Evolutionary conservation across 1,140 invertebrate genomes (phyloP).

Genomic region (Zaprionus nigranus): DNA sequence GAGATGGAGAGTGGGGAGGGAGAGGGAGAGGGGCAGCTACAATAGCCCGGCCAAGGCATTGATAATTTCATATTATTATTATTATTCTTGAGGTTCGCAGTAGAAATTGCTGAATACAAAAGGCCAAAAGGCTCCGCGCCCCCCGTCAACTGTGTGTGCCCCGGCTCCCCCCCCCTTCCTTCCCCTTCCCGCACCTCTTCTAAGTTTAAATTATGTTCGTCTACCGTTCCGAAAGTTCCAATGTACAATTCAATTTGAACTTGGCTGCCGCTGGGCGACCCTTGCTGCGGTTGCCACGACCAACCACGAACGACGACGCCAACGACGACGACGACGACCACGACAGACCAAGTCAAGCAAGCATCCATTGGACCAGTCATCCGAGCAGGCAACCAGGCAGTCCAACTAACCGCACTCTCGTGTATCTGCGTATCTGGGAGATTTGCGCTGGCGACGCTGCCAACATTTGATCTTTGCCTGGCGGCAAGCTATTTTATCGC

Average conservation of each 20-base stretch:
- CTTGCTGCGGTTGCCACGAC: constrained; percentile 62
- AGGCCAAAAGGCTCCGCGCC: constrained; percentile 40
- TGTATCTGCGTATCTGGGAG: constrained; percentile 72
- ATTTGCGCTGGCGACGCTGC: constrained; percentile 55
- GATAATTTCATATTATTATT: constrained; percentile 80
- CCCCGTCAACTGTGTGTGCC: neutral
- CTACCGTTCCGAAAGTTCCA: constrained; percentile 61
- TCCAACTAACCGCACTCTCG: constrained; percentile 53
- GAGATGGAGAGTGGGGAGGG: neutral
- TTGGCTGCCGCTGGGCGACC: constrained; percentile 70
- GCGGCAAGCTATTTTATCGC: constrained; percentile 67
- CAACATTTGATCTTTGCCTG: constrained; percentile 76
- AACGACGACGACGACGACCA: neutral
- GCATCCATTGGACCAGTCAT: constrained; percentile 45
- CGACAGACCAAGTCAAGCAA: constrained; percentile 3
- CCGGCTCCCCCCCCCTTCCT: neutral
- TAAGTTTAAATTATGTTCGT: constrained; percentile 74
- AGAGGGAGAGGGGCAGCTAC: constrained; percentile 7
- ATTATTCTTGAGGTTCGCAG: constrained; percentile 63
- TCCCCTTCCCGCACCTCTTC: neutral
- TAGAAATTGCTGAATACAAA: constrained; percentile 64
- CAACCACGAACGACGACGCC: constrained; percentile 10
- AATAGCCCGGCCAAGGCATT: constrained; percentile 54
- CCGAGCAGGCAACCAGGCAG: constrained; percentile 31
- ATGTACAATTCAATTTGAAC: constrained; percentile 71